Conservation (phyloP, 2,113 vertebrate species). For the Sprattus sprattus region DNA sequence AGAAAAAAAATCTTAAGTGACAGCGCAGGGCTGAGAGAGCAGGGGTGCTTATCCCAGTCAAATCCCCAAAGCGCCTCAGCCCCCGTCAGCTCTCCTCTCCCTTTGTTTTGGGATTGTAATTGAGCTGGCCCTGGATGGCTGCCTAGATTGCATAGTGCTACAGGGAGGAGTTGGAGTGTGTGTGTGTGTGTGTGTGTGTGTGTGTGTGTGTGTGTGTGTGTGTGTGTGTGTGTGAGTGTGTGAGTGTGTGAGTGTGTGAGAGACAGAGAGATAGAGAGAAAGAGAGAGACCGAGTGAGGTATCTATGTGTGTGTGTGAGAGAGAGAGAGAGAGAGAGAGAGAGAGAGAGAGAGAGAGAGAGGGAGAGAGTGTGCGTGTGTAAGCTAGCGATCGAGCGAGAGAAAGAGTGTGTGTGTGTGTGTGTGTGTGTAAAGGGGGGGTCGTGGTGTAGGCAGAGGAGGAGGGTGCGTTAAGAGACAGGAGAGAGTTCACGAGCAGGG, state of each 20-base stretch:
- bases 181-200: slow-evolving; percentile 55
- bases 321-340: background rate
- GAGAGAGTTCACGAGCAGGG: slow-evolving; percentile 81
- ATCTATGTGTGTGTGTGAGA: background rate
- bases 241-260: background rate
- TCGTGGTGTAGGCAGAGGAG: slow-evolving; percentile 40
- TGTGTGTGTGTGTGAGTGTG: slow-evolving; percentile 11
- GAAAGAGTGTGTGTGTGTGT: slow-evolving; percentile 3
- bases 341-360: background rate
- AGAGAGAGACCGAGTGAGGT: background rate
- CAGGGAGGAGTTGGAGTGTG: slow-evolving; percentile 31
- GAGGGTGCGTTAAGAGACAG: slow-evolving; percentile 6
- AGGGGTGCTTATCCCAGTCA: slow-evolving; percentile 40
- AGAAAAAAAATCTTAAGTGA: background rate
- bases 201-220: slow-evolving; percentile 25
- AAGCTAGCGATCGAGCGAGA: too few species aligned
- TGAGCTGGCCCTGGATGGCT: slow-evolving; percentile 70
- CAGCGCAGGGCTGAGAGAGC: background rate
- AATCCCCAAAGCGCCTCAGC: slow-evolving; percentile 42
- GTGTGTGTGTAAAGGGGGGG: background rate
- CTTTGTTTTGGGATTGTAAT: slow-evolving; percentile 76
- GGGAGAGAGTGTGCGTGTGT: background rate
- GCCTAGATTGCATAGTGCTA: slow-evolving; percentile 47
- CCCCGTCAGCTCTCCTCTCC: slow-evolving; percentile 44
- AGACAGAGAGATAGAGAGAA: background rate